A percentile compares a stretch with the other conserved stretches of the same genome.
Conservation (phyloP, 2,888 invertebrate species). For the Penaeus monodon region DNA sequence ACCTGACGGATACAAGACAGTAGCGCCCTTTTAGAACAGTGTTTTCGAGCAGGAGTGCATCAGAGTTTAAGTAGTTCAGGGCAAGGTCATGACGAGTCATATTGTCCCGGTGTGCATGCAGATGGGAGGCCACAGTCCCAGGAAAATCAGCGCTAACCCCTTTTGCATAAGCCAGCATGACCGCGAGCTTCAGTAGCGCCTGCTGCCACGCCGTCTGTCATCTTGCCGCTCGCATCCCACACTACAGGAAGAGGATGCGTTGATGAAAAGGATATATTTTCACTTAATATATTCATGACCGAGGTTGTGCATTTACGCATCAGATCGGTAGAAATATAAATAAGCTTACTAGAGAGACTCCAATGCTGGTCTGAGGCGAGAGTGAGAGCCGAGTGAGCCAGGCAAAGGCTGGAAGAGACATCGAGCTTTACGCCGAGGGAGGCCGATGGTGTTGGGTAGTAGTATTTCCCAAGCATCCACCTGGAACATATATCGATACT, state of each 20-base stretch:
- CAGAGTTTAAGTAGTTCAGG: conserved; percentile 6
- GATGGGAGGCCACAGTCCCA: conserved; percentile 43
- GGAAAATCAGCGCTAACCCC: neutral
- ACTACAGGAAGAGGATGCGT: conserved; percentile 17
- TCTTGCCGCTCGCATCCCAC: conserved; percentile 54
- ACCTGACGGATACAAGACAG: conserved; percentile 52
- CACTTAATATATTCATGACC: no score
- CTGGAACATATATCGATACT: neutral
- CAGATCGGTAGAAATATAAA: no score
- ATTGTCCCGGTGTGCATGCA: conserved; percentile 3
- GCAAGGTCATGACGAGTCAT: conserved; percentile 25
- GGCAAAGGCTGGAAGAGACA: conserved; percentile 12
- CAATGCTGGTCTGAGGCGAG: conserved; percentile 22
- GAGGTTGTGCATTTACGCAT: no score
- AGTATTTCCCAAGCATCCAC: conserved; percentile 19
- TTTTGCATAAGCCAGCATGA: conserved; percentile 33
- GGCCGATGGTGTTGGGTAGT: conserved; percentile 25
- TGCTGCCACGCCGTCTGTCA: conserved; percentile 32
- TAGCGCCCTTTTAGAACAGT: conserved; percentile 33
- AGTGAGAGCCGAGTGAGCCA: conserved; percentile 26
- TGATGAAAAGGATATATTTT: neutral
- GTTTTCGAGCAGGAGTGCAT: conserved; percentile 17
- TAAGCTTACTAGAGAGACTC: conserved; percentile 22
- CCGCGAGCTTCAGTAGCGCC: conserved; percentile 42
- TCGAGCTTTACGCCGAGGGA: neutral